Evolutionary conservation across 1,140 invertebrate genomes (phyloP).

Genomic region (Aphis craccivora): DNA sequence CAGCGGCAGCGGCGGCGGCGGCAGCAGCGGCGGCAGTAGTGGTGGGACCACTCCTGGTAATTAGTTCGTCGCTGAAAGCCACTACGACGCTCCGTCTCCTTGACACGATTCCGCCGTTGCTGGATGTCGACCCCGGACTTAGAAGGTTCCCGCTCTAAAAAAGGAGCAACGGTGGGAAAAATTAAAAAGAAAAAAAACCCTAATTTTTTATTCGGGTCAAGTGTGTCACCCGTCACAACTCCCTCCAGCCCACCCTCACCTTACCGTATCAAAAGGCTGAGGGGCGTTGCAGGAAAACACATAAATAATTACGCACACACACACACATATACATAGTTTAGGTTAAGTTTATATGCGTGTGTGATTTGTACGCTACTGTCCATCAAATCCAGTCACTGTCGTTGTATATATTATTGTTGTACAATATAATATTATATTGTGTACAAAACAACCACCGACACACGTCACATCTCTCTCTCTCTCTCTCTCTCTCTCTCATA

Average conservation of each 20-base stretch:
- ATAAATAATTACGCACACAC: not conserved
- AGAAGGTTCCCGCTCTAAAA: constrained; percentile 60
- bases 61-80: constrained; percentile 63
- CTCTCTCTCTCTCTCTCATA: too few species aligned
- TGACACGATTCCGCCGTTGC: constrained; percentile 62
- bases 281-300: not conserved
- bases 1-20: constrained; percentile 25
- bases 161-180: constrained; percentile 10
- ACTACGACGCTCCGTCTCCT: constrained; percentile 46
- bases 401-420: not conserved
- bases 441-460: not conserved
- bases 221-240: not conserved
- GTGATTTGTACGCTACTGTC: not conserved
- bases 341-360: not conserved
- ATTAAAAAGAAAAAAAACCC: not conserved
- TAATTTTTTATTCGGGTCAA: constrained; percentile 29
- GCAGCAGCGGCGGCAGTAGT: constrained; percentile 60
- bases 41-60: constrained; percentile 63
- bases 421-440: not conserved
- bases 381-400: not conserved
- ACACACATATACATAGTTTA: too few species aligned
- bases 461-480: not conserved
- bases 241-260: not conserved
- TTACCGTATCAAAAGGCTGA: not conserved
- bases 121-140: constrained; percentile 64